Evolutionary conservation across 2,797 vertebrate species (phyloP).

Genomic region (Sebastolobus alascanus): DNA sequence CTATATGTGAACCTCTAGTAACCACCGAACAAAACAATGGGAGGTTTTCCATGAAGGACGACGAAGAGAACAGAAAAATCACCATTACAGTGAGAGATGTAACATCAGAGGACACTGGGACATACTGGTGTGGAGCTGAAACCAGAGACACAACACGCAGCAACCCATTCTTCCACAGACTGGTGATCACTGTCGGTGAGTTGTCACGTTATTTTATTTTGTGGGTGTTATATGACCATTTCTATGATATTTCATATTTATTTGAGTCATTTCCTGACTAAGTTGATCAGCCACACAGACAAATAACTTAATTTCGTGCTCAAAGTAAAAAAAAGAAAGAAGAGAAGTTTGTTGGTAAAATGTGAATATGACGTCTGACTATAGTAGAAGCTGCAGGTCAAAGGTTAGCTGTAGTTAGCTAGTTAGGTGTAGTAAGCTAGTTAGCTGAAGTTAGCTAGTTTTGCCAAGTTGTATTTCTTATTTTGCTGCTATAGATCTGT

Average conservation of each 20-base stretch:
- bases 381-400: too few relatives aligned
- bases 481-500: not conserved
- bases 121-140: constrained; percentile 52
- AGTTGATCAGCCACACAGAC: too few relatives aligned
- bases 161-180: constrained; percentile 2
- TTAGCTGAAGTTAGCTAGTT: not conserved
- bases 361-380: too few relatives aligned
- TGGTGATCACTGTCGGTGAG: constrained; percentile 31
- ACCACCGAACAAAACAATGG: rapidly evolving
- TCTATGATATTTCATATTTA: too few relatives aligned
- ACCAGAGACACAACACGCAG: rapidly evolving
- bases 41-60: rapidly evolving
- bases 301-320: too few relatives aligned
- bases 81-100: constrained; percentile 11
- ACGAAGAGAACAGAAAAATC: rapidly evolving
- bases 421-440: too few relatives aligned
- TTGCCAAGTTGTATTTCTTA: not conserved
- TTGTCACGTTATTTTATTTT: not conserved
- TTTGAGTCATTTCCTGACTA: too few relatives aligned
- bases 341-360: too few relatives aligned
- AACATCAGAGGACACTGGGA: constrained; percentile 24
- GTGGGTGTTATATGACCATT: too few relatives aligned
- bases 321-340: too few relatives aligned
- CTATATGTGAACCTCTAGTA: not conserved
- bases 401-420: too few relatives aligned